phyloP scores from a whole-genome alignment of 2,888 invertebrate genomes.

The Trichopoda pennipes region DNA sequence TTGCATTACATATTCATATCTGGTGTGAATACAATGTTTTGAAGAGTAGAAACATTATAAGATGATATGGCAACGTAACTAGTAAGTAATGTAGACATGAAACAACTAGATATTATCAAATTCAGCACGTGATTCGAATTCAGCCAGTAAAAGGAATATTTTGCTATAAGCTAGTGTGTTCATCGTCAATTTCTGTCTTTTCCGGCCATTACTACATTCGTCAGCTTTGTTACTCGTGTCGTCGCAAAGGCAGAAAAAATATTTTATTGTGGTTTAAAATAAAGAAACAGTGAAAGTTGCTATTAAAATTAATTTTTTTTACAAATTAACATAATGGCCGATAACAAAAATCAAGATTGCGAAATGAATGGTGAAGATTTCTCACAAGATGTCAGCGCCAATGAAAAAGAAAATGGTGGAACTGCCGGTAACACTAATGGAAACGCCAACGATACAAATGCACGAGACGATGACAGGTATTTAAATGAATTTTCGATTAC shows the following conservation, averaged over 20 bases:
- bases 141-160: conserved; percentile 58
- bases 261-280: conserved; percentile 64
- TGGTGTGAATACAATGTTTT: background rate
- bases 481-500: conserved; percentile 69
- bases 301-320: conserved; percentile 28
- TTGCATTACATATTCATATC: no score
- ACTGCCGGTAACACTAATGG: conserved; percentile 82
- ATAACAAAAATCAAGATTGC: conserved; percentile 83
- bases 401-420: conserved; percentile 84
- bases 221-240: conserved; percentile 75
- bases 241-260: conserved; percentile 55
- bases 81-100: conserved; percentile 10
- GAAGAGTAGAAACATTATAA: no score
- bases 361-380: conserved; percentile 91
- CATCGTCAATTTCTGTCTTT: conserved; percentile 76
- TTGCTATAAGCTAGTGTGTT: conserved; percentile 57
- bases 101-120: conserved; percentile 44
- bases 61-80: background rate
- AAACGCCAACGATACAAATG: conserved; percentile 72
- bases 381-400: conserved; percentile 87
- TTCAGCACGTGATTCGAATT: conserved; percentile 70
- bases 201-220: conserved; percentile 78
- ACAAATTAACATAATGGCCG: conserved; percentile 81
- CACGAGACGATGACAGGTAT: conserved; percentile 91
- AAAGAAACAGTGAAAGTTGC: conserved; percentile 62